A percentile compares a stretch with the other conserved stretches of the same genome.
phyloP scores from a whole-genome alignment of 1,140 invertebrate species.

The Drosophila pseudoananassae region DNA sequence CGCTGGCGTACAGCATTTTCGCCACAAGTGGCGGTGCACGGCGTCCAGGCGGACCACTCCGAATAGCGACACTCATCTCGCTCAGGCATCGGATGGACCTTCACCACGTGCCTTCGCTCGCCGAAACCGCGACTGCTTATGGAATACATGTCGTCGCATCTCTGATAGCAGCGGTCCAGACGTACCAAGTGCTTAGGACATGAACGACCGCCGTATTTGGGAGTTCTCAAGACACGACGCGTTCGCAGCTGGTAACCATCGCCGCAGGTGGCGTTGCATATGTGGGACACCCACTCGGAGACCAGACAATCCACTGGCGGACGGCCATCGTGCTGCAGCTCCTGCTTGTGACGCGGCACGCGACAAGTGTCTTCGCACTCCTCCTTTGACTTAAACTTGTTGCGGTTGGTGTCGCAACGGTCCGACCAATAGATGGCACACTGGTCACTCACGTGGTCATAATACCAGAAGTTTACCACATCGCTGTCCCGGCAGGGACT shows the following conservation, averaged over 20 bases:
- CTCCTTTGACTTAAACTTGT: slow-evolving; percentile 88
- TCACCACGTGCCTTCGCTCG: slow-evolving; percentile 53
- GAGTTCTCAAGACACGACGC: slow-evolving; percentile 85
- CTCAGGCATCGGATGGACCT: slow-evolving; percentile 30
- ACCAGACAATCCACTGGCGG: slow-evolving; percentile 86
- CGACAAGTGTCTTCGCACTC: slow-evolving; percentile 84
- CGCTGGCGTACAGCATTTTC: slow-evolving; percentile 74
- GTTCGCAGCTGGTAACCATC: slow-evolving; percentile 84
- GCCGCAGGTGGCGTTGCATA: slow-evolving; percentile 87
- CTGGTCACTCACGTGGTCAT: slow-evolving; percentile 87
- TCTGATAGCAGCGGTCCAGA: slow-evolving; percentile 74
- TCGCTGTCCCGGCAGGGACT: slow-evolving; percentile 89
- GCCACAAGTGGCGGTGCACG: slow-evolving; percentile 87
- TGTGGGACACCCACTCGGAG: slow-evolving; percentile 87
- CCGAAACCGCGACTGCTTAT: slow-evolving; percentile 48
- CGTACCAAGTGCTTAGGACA: slow-evolving; percentile 87
- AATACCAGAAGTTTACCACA: slow-evolving; percentile 88
- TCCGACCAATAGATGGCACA: slow-evolving; percentile 91
- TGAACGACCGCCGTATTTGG: slow-evolving; percentile 88
- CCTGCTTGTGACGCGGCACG: slow-evolving; percentile 60
- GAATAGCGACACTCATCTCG: slow-evolving; percentile 86
- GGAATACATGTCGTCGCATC: slow-evolving; percentile 79
- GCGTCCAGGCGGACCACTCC: slow-evolving; percentile 88
- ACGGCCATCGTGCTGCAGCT: slow-evolving; percentile 57
- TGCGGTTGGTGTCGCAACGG: slow-evolving; percentile 90